phyloP scores from a whole-genome alignment of 1,140 invertebrate genomes.

The Planococcus citri region DNA sequence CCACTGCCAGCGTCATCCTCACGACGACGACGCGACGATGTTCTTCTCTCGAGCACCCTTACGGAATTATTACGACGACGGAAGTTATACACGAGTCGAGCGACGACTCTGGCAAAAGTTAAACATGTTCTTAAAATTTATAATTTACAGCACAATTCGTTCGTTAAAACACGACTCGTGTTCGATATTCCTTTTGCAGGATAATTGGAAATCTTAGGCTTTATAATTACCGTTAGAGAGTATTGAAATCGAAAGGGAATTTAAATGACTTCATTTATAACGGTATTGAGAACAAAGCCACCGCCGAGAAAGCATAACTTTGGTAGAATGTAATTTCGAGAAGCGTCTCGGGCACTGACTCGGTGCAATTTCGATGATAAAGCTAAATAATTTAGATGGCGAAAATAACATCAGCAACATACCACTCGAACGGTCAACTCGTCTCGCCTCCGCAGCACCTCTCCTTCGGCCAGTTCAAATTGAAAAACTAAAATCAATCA shows the following conservation, averaged over 20 bases:
- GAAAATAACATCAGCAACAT: neutral
- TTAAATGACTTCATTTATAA: slow-evolving; percentile 8
- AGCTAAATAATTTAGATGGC: slow-evolving; percentile 1
- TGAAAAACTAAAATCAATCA: neutral
- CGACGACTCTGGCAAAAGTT: too few relatives aligned
- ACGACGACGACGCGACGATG: too few relatives aligned
- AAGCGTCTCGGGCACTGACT: neutral
- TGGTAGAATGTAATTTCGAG: neutral
- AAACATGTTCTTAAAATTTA: slow-evolving; percentile 3
- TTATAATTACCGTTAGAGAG: slow-evolving; percentile 5
- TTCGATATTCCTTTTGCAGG: neutral
- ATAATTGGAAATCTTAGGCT: neutral
- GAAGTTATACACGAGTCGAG: too few relatives aligned
- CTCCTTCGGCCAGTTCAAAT: neutral
- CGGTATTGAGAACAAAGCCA: neutral
- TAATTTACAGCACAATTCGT: neutral
- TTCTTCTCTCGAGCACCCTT: too few relatives aligned
- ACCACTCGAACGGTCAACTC: neutral
- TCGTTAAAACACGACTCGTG: neutral
- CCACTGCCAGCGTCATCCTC: too few relatives aligned
- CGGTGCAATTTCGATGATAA: neutral
- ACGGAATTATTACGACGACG: too few relatives aligned
- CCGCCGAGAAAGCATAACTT: neutral
- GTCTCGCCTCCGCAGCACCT: neutral
- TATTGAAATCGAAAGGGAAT: slow-evolving; percentile 7